Evolutionary conservation across 2,888 invertebrate species (phyloP).

Genomic region (Tetramorium bicarinatum): DNA sequence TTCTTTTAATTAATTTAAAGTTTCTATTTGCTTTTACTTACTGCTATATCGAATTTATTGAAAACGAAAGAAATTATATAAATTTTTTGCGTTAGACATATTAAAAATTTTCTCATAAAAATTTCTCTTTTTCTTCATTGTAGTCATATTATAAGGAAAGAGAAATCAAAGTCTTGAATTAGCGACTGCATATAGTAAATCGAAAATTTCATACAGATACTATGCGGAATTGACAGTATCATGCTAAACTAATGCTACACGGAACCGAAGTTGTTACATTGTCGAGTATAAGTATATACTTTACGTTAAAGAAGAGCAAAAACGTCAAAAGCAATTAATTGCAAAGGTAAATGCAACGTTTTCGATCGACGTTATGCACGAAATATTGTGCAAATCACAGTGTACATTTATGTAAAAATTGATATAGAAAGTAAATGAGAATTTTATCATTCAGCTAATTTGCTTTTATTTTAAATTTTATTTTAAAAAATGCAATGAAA

Average conservation of each 20-base stretch:
- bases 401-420: not conserved
- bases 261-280: constrained; percentile 16
- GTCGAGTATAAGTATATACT: not conserved
- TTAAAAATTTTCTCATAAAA: not conserved
- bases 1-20: not conserved
- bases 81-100: not conserved
- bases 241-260: not conserved
- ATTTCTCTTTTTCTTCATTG: not conserved
- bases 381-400: not conserved
- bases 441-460: not conserved
- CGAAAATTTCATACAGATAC: not conserved
- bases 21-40: not conserved
- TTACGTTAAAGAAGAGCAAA: constrained; percentile 16
- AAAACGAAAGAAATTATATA: not conserved
- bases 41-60: not conserved
- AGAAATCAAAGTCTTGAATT: not conserved
- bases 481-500: not conserved
- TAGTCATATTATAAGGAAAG: not conserved
- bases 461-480: not conserved
- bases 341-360: constrained; percentile 4
- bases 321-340: constrained; percentile 15
- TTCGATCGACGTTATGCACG: not conserved
- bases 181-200: not conserved
- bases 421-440: not conserved
- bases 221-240: constrained; percentile 5